phyloP scores from a whole-genome alignment of 2,888 invertebrate species.

The Sphinx pinastri region DNA sequence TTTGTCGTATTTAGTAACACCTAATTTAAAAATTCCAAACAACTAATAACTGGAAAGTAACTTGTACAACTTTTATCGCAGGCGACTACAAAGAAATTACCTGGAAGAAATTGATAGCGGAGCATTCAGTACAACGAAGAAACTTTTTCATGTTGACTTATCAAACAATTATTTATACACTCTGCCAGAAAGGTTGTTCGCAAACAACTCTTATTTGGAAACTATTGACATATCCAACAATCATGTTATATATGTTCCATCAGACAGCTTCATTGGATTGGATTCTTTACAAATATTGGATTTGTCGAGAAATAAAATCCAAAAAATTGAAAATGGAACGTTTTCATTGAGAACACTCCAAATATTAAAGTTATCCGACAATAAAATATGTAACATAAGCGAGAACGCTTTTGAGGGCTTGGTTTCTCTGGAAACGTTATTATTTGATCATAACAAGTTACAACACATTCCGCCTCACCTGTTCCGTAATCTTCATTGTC shows the following conservation, averaged over 20 bases:
- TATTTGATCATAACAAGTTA: conserved; percentile 83
- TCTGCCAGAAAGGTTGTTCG: conserved; percentile 84
- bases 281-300: conserved; percentile 87
- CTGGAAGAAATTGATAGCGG: conserved; percentile 85
- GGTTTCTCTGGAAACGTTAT: conserved; percentile 78
- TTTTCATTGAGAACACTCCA: conserved; percentile 84
- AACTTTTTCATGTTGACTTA: conserved; percentile 87
- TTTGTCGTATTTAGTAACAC: too few relatives aligned
- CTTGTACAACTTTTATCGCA: conserved; percentile 62
- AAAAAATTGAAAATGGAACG: conserved; percentile 82
- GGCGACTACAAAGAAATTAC: conserved; percentile 86
- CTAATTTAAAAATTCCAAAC: too few relatives aligned
- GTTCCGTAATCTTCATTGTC: conserved; percentile 76
- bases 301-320: conserved; percentile 87
- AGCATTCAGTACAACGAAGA: conserved; percentile 83
- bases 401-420: conserved; percentile 82
- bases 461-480: conserved; percentile 73
- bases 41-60: not conserved
- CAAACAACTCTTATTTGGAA: conserved; percentile 82
- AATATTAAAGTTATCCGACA: conserved; percentile 87
- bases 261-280: conserved; percentile 83
- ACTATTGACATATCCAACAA: conserved; percentile 88
- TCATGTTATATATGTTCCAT: conserved; percentile 83
- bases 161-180: conserved; percentile 86
- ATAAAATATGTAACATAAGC: conserved; percentile 85